phyloP scores from a whole-genome alignment of 2,888 invertebrate species.

The Chalcis sispes region DNA sequence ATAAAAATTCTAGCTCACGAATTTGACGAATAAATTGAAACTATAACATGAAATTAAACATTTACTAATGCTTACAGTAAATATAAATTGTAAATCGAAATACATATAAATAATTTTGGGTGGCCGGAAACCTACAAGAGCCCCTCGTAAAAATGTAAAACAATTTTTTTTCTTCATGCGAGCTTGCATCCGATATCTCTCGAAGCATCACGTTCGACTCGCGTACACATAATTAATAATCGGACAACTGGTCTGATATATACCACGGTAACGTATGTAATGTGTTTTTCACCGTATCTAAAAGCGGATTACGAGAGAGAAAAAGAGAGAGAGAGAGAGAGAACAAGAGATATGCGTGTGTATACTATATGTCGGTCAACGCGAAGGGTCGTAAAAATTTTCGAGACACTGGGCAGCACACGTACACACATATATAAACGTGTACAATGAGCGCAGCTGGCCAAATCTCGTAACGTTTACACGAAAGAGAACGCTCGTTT shows the following conservation, averaged over 20 bases:
- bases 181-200: constrained; percentile 3
- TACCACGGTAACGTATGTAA: not conserved
- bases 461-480: no score
- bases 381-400: constrained; percentile 16
- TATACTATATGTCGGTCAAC: constrained; percentile 38
- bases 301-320: constrained; percentile 26
- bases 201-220: constrained; percentile 19
- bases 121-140: no score
- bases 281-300: not conserved
- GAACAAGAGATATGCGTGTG: not conserved
- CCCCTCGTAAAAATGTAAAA: constrained; percentile 6
- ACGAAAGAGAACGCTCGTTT: no score
- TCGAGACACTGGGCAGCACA: not conserved
- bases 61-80: no score
- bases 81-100: no score
- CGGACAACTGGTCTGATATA: no score
- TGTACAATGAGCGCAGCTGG: no score
- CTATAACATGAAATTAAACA: no score
- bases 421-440: no score
- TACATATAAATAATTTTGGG: no score
- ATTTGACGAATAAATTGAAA: no score
- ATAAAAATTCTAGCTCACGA: no score
- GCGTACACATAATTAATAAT: constrained; percentile 34
- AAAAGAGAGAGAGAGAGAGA: not conserved
- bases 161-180: constrained; percentile 29